Base-by-base conservation (phyloP, 1,140 invertebrate genomes). In the Battus philenor region DNA sequence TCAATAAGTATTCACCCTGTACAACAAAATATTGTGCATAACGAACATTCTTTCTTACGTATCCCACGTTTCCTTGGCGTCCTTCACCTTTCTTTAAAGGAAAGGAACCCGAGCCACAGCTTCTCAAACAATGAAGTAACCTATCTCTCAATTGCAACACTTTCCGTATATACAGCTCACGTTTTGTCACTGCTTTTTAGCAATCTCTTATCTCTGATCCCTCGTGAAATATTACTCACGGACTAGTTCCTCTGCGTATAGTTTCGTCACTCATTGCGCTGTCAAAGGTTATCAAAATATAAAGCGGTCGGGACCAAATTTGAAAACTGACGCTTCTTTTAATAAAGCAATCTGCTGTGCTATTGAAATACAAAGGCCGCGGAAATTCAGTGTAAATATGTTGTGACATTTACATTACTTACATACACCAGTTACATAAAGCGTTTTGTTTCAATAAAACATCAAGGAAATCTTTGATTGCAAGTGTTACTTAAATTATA, bases 61-160 rank as follows among this genome's bases (percentile, higher is more conserved):
- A 73, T 75, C 67, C 68, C 68, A 47, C 31, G 26, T 44, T 43
- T 38, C 31, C 46, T 16, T 16, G 11, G 12, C 50, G 70, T 72
- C 76, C 76, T 80, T 80, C 74, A 78, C 76, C 74, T 80, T 80
- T 61, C 51, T 60, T 57, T 62, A 68, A 77, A 60, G 66, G 70
- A 74, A 79, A 72, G 66, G 68, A 68, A 55, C 59, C 51, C 32
- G 59, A 66, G 41, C 54, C 55, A 41, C 58, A 64, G 59, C 68
- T 66, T 68, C 63, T 68, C 60, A 68, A 70, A 70, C 75, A 72
- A 66, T 76, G 64, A 54, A 64, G 55, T 63, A 68, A 67, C 52
- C 57, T 54, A 54, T 51, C 56, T 64, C 53, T 54, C 68, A 65
- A 63, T 76, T 74, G 61, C 76, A 74, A 77, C 69, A 77, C 66